Evolutionary conservation across 92 coral and sea anemone genomes (phyloP).

Genomic region (Diadumene lineata): DNA sequence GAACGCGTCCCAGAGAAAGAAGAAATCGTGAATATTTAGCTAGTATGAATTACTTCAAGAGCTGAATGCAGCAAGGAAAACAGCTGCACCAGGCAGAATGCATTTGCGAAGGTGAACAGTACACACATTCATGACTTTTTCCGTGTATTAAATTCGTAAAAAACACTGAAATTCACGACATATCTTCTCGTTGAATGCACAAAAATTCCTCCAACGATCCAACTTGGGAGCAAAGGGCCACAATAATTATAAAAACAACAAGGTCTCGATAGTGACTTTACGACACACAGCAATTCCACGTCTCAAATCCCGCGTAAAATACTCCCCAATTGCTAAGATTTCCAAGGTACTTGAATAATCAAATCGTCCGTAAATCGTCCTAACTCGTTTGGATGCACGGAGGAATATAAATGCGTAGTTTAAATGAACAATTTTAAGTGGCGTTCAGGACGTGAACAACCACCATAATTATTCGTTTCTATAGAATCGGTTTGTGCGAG

Average conservation of each 20-base stretch:
- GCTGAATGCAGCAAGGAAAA: constrained; percentile 14
- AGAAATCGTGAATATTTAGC: constrained; percentile 17
- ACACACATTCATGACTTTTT: constrained; percentile 3
- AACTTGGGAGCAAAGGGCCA: background rate
- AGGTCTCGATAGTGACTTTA: background rate
- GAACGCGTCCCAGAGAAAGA: constrained; percentile 6
- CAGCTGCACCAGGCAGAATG: constrained; percentile 21
- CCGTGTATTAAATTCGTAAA: background rate
- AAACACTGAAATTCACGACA: background rate
- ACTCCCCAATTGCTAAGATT: background rate
- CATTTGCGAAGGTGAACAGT: background rate
- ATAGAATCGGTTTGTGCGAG: constrained; percentile 18
- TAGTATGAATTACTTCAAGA: constrained; percentile 25
- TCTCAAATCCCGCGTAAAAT: constrained; percentile 3
- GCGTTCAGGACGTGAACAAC: constrained; percentile 2
- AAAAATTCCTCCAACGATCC: background rate
- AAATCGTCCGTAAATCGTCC: constrained; percentile 10
- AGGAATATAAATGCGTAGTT: background rate
- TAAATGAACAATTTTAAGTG: background rate
- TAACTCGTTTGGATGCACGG: background rate
- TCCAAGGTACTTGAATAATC: background rate
- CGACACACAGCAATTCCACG: background rate
- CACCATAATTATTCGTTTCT: constrained; percentile 13
- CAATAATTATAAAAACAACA: background rate
- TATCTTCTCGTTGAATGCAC: background rate